phyloP scores from a whole-genome alignment of 2,113 vertebrate genomes.

The Excalfactoria chinensis region DNA sequence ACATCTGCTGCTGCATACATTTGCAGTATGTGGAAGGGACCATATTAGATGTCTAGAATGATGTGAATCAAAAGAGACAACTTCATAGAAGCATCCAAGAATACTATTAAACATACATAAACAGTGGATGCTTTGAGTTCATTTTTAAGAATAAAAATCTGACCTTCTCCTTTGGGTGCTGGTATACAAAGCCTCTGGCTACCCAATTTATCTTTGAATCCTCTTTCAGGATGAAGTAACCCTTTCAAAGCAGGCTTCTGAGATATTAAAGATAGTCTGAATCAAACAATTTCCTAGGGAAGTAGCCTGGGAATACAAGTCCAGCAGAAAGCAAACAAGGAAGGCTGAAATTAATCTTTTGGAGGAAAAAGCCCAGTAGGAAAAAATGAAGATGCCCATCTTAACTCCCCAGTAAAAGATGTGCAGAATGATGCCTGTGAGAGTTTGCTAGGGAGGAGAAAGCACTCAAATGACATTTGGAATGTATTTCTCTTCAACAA shows the following conservation, averaged over 20 bases:
- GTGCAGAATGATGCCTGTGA: constrained; percentile 31
- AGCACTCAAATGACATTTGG: constrained; percentile 51
- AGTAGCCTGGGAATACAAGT: constrained; percentile 25
- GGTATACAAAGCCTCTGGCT: neutral
- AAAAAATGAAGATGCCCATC: constrained; percentile 56
- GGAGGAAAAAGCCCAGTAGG: constrained; percentile 26
- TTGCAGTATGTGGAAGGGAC: neutral
- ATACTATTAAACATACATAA: neutral
- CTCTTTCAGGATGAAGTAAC: neutral
- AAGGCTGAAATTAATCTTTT: constrained; percentile 53
- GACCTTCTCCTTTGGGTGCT: neutral
- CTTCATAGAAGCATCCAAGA: neutral
- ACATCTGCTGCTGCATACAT: neutral
- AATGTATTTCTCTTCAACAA: constrained; percentile 55
- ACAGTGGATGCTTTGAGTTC: neutral
- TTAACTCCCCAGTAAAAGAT: constrained; percentile 32
- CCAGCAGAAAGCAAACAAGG: constrained; percentile 20
- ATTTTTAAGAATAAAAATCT: constrained; percentile 15
- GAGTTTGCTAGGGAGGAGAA: constrained; percentile 26
- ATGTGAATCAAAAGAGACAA: neutral
- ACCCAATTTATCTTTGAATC: constrained; percentile 4
- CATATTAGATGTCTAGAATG: neutral
- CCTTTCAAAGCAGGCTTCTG: constrained; percentile 21
- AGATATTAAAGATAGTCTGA: constrained; percentile 32
- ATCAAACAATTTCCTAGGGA: constrained; percentile 24